Percentiles rank a stretch among this genome's conserved stretches.
These are phyloP conservation scores for Saturnia pavonia DNA, from an alignment of 2,888 invertebrate genomes.

Conservation along the genomic window DNA sequence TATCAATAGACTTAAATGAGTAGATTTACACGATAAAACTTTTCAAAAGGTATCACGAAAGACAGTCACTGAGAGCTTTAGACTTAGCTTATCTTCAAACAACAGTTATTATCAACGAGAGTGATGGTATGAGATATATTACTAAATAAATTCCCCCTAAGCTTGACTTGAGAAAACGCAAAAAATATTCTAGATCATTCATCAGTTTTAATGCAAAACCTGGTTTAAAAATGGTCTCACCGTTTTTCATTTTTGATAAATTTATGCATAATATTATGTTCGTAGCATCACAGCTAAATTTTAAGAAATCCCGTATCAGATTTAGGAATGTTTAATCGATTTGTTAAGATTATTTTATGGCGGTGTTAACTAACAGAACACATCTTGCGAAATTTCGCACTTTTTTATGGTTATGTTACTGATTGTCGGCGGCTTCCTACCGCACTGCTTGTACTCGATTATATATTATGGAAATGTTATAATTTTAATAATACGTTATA, in stretches of 20 bases:
- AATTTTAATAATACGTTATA: background rate
- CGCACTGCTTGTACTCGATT: background rate
- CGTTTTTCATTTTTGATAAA: background rate
- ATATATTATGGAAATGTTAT: background rate
- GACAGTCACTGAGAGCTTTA: background rate
- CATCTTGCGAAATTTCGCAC: slow-evolving; percentile 3
- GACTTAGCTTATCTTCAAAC: background rate
- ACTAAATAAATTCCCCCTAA: background rate
- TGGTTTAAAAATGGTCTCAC: background rate
- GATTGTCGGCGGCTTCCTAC: background rate
- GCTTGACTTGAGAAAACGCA: background rate
- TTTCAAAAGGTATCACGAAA: background rate
- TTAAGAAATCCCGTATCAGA: background rate
- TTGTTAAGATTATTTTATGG: background rate
- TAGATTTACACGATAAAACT: too few relatives aligned
- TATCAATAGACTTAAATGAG: too few relatives aligned
- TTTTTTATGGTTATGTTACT: background rate
- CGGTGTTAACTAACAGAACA: background rate
- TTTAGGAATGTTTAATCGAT: slow-evolving; percentile 2
- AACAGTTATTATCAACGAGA: background rate
- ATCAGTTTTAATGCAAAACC: background rate
- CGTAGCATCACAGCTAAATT: background rate
- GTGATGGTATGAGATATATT: background rate
- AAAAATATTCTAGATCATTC: background rate
- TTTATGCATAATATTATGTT: background rate